Base-by-base conservation (phyloP, 2,888 invertebrate species). In the Acutogordius australiensis region DNA sequence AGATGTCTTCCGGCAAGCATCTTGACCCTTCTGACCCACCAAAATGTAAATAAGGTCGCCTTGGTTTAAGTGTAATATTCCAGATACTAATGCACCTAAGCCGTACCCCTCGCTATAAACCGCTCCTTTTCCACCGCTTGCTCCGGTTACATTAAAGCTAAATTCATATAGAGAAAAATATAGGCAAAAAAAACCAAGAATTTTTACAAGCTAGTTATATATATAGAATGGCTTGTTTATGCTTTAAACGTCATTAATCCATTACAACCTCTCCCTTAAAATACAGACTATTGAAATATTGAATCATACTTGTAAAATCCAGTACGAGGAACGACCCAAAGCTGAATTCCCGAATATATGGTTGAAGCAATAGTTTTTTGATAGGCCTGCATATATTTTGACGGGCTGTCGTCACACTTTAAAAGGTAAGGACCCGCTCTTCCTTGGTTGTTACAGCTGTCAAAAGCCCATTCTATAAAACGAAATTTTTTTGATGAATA, bases 21-120 rank as follows among this genome's bases (percentile, higher is more conserved):
- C 79, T 30, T 75, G 75, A 1, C 88, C 88, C 65, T 80, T 79
- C 67, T 90, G 88, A 0, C 88, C 90, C 1, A 88, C 77, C 44
- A 87, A 73, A 67, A 87, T 78, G 66, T 81, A 81, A 1, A 90
- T 70, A 28, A 79, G 77, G 66, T 85, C 82, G 0, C 81, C 80
- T 65, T 79, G 78, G 62, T 79, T 78, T 44, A 88, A 73, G 65
- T 82, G 81, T 61, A 86, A 73, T 0, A 84, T 78, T 0, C 80
- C 80, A 1, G 81, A 74, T 0, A 80, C 80, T 61, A 80, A 76
- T 0, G 84, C 80, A 0, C 84, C 88, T 2, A 61, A 81, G 64
- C 79, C 78, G 61, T 65, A 64, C 26, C 80, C 81, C 2, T 80
- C 78, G 1, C 60, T 57, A 4, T 62, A 63, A 28, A 61, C 60